Percentiles rank a stretch among this genome's conserved stretches.
Evolutionary conservation across 1,140 invertebrate genomes (phyloP).

Genomic region (Ceratosolen solmsi): DNA sequence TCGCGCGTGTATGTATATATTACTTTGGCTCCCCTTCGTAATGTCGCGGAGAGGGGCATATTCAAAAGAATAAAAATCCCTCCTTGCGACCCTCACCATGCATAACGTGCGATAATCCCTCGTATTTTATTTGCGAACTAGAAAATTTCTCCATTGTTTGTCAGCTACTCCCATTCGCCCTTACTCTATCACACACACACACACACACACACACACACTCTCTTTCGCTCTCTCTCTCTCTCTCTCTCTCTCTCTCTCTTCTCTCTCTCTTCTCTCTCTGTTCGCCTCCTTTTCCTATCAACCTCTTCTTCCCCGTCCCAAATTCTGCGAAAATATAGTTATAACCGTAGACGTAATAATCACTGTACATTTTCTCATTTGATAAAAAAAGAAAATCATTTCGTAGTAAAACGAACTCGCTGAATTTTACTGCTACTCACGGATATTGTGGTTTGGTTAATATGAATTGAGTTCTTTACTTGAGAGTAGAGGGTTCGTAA

Average conservation of each 20-base stretch:
- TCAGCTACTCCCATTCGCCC: too few relatives aligned
- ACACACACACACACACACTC: too few relatives aligned
- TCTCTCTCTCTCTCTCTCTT: conserved; percentile 9
- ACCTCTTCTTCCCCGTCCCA: not conserved
- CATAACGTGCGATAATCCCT: not conserved
- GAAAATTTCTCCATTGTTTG: not conserved
- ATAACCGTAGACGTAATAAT: not conserved
- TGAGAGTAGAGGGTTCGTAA: not conserved
- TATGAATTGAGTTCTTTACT: not conserved
- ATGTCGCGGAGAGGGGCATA: too few relatives aligned
- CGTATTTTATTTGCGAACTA: not conserved
- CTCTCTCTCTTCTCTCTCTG: not conserved
- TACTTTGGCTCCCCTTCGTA: not conserved
- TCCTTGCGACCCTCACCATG: too few relatives aligned
- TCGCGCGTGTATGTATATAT: not conserved
- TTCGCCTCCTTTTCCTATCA: not conserved
- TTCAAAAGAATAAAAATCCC: not conserved
- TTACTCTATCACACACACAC: too few relatives aligned
- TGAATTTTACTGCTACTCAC: not conserved
- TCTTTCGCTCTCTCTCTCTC: too few relatives aligned
- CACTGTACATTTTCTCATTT: not conserved
- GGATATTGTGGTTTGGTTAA: conserved; percentile 4
- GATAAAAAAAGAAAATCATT: not conserved
- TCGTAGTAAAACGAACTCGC: not conserved
- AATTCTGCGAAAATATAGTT: not conserved